Percentiles rank a stretch among this genome's conserved stretches.
Conservation (phyloP, 2,888 invertebrate genomes). For the Nephrotoma appendiculata region DNA sequence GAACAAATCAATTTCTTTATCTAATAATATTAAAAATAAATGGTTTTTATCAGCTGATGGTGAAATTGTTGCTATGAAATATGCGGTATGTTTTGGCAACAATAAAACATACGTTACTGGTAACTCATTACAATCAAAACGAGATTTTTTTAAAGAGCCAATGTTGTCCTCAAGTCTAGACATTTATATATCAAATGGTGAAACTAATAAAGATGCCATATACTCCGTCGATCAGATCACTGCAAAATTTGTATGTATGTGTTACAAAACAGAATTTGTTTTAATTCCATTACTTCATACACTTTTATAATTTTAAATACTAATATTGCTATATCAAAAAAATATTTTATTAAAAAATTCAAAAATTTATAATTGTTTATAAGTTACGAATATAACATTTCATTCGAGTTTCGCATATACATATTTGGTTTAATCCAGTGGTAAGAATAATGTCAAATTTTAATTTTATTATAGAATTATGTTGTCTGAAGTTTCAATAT, state of each 20-base stretch:
- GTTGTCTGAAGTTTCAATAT: not conserved
- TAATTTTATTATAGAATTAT: too few relatives aligned
- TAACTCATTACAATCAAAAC: not conserved
- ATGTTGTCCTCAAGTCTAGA: not conserved
- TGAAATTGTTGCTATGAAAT: not conserved
- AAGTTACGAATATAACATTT: too few relatives aligned
- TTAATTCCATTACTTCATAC: not conserved
- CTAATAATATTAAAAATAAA: not conserved
- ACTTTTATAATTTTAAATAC: not conserved
- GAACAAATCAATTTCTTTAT: not conserved
- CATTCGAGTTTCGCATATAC: too few relatives aligned
- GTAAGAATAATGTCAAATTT: too few relatives aligned
- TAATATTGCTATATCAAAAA: too few relatives aligned
- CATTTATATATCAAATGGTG: not conserved
- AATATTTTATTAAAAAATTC: too few relatives aligned
- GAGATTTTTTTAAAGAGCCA: not conserved
- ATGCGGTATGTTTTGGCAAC: not conserved
- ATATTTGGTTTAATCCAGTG: too few relatives aligned
- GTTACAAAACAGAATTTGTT: not conserved
- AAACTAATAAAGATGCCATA: not conserved
- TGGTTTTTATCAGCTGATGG: not conserved
- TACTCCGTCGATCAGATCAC: not conserved
- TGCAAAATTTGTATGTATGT: not conserved
- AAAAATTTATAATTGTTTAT: too few relatives aligned
- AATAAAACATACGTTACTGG: not conserved